phyloP scores from a whole-genome alignment of 2,797 vertebrate species.

The Rhinatrema bivittatum region DNA sequence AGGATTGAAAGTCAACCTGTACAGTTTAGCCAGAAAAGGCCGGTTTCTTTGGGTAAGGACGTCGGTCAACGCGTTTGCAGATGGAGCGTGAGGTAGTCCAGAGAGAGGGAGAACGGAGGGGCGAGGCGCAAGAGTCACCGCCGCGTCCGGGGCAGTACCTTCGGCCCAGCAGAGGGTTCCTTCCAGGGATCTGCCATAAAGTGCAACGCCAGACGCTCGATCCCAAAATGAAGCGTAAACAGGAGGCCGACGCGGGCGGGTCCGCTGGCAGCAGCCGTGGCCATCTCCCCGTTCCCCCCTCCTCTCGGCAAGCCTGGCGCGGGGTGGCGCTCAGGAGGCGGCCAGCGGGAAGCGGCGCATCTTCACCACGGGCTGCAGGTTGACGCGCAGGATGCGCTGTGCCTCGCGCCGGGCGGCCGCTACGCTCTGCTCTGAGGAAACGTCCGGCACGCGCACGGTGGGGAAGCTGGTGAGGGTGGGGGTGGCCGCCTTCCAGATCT shows the following conservation, averaged over 20 bases:
- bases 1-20: no score
- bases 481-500: conserved; percentile 55
- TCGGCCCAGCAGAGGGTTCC: background rate
- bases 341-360: conserved; percentile 50
- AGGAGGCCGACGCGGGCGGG: conserved; percentile 21
- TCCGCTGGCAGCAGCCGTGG: background rate
- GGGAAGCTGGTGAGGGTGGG: conserved; percentile 46
- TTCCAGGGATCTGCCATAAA: conserved; percentile 18
- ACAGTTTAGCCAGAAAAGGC: no score
- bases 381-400: conserved; percentile 48
- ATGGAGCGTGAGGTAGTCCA: no score
- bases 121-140: no score
- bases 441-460: conserved; percentile 48
- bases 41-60: no score
- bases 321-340: conserved; percentile 38
- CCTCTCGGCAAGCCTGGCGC: no score
- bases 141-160: no score
- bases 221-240: conserved; percentile 37
- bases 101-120: no score
- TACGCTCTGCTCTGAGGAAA: conserved; percentile 50
- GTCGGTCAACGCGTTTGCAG: no score
- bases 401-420: conserved; percentile 41
- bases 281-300: background rate
- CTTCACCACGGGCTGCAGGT: conserved; percentile 55
- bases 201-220: conserved; percentile 30